A percentile compares a stretch with the other conserved stretches of the same genome.
phyloP scores from a whole-genome alignment of 2,888 invertebrate genomes.

The Hydropsyche betteni region DNA sequence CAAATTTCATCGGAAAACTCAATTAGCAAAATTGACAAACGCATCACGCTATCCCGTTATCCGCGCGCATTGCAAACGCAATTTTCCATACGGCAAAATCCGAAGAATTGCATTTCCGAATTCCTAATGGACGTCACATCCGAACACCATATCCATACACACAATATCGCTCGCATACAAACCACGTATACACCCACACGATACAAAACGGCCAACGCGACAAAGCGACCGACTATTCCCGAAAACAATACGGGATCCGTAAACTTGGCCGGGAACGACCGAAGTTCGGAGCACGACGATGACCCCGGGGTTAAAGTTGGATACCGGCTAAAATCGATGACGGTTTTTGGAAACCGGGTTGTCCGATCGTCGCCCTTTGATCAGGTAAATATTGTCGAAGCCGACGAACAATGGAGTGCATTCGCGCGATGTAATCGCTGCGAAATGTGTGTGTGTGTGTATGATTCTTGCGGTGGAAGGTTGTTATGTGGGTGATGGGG shows the following conservation, averaged over 20 bases:
- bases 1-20: no score
- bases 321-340: neutral
- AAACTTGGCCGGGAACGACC: conserved; percentile 3
- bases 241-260: conserved; percentile 21
- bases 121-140: neutral
- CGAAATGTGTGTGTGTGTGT: no score
- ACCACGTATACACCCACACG: neutral
- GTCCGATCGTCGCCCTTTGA: conserved; percentile 10
- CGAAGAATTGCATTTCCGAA: no score
- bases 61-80: no score
- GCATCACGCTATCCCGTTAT: no score
- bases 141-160: neutral
- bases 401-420: conserved; percentile 10
- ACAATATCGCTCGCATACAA: neutral
- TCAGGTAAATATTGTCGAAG: conserved; percentile 24
- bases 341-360: neutral
- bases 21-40: no score
- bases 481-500: no score
- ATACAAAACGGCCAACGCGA: neutral
- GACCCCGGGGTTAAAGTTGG: neutral
- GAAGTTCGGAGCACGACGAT: neutral
- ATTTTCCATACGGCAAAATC: no score
- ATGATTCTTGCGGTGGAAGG: no score
- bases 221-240: neutral
- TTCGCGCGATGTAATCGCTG: conserved; percentile 8